Conservation (phyloP, 2,113 vertebrate genomes). For the Labeo catla region DNA sequence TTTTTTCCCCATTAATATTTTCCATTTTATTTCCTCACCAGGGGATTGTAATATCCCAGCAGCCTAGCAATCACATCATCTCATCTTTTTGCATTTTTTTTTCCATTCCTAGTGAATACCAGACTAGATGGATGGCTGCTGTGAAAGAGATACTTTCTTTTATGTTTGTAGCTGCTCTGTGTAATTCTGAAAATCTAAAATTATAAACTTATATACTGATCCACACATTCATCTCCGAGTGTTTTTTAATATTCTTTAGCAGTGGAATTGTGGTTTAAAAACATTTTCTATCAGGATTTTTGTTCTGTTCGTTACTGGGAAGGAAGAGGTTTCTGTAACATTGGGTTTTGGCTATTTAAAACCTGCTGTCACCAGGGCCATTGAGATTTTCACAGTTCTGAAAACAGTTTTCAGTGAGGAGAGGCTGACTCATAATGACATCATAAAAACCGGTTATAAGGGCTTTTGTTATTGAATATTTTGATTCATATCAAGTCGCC, state of each 20-base stretch:
- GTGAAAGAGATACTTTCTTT: not conserved
- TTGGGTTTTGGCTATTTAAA: not conserved
- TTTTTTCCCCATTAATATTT: conserved; percentile 17
- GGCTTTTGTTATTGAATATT: not conserved
- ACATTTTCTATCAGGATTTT: not conserved
- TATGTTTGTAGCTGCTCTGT: not conserved
- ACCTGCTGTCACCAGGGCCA: not conserved
- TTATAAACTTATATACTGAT: not conserved
- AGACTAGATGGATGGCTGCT: not conserved
- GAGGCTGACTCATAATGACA: not conserved
- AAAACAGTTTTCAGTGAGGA: not conserved
- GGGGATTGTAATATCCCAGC: conserved; percentile 11
- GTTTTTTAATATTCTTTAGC: not conserved
- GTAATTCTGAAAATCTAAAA: not conserved
- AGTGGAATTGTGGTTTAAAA: not conserved
- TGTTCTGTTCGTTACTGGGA: not conserved
- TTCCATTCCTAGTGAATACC: not conserved
- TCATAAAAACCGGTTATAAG: not conserved
- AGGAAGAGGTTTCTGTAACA: not conserved
- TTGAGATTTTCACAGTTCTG: not conserved
- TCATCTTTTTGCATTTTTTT: not conserved
- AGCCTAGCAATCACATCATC: not conserved
- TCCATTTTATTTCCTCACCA: conserved; percentile 39
- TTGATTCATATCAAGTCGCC: not conserved
- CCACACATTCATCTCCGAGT: not conserved